Conservation (phyloP, 53 echinoderm and acorn worm species). For the Mesocentrotus franciscanus region DNA sequence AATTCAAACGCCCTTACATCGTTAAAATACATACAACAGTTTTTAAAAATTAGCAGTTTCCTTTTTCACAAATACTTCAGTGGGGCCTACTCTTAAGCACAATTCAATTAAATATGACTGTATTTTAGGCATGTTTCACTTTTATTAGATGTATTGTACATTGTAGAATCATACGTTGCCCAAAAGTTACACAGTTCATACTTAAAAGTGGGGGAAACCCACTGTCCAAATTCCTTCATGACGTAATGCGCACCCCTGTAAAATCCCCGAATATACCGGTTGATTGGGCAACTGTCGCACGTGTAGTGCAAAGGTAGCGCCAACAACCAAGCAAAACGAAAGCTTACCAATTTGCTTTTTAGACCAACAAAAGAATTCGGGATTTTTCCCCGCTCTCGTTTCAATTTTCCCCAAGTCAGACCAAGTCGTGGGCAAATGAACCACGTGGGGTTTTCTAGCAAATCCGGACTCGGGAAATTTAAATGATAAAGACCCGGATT, state of each 20-base stretch:
- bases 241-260: not conserved
- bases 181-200: not conserved
- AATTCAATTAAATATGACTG: not conserved
- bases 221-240: not conserved
- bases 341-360: not conserved
- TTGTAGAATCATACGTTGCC: not conserved
- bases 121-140: not conserved
- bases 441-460: not conserved
- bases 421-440: not conserved
- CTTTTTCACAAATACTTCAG: no score
- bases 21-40: no score
- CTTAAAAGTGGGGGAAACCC: not conserved
- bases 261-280: not conserved
- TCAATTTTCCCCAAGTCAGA: slow-evolving; percentile 4
- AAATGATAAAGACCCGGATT: slow-evolving; percentile 6
- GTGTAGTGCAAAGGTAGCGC: not conserved
- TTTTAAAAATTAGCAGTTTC: no score
- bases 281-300: not conserved
- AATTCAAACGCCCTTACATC: no score
- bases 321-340: not conserved
- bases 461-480: not conserved
- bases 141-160: not conserved
- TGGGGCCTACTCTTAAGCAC: no score
- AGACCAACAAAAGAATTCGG: slow-evolving; percentile 11
- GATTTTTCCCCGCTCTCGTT: slow-evolving; percentile 31